phyloP scores from a whole-genome alignment of 2,797 vertebrate species.

The Simalia tracyae region DNA sequence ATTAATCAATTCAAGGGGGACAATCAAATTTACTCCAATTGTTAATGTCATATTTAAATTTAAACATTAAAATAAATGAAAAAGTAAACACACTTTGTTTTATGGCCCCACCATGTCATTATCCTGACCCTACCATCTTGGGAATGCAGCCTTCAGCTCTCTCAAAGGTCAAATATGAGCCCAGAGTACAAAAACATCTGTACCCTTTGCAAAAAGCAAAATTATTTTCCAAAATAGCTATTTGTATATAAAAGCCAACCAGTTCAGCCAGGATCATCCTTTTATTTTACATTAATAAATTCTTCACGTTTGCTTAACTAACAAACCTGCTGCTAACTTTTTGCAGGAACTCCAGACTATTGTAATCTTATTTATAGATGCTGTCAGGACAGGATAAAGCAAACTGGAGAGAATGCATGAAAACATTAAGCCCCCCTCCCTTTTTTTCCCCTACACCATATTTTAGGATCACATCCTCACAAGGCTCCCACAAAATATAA shows the following conservation, averaged over 20 bases:
- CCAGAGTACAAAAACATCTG: neutral
- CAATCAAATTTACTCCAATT: neutral
- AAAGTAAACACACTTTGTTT: neutral
- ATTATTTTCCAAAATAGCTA: neutral
- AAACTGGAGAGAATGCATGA: neutral
- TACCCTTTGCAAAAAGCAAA: neutral
- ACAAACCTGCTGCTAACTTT: neutral
- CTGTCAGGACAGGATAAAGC: neutral
- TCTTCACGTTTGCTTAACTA: neutral
- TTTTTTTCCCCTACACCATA: neutral
- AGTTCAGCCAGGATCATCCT: neutral
- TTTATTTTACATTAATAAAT: neutral
- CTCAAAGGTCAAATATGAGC: neutral
- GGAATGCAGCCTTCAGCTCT: neutral
- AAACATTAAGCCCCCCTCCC: neutral
- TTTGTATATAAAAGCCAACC: neutral
- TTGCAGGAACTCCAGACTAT: neutral
- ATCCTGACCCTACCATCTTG: neutral
- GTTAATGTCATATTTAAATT: neutral
- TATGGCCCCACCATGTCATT: neutral
- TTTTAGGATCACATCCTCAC: neutral
- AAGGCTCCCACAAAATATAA: neutral
- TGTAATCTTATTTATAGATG: neutral
- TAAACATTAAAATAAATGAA: neutral
- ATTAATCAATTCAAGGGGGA: neutral